Evolutionary conservation across 2,113 vertebrate species (phyloP).

Genomic region (Leptobrachium leishanense): DNA sequence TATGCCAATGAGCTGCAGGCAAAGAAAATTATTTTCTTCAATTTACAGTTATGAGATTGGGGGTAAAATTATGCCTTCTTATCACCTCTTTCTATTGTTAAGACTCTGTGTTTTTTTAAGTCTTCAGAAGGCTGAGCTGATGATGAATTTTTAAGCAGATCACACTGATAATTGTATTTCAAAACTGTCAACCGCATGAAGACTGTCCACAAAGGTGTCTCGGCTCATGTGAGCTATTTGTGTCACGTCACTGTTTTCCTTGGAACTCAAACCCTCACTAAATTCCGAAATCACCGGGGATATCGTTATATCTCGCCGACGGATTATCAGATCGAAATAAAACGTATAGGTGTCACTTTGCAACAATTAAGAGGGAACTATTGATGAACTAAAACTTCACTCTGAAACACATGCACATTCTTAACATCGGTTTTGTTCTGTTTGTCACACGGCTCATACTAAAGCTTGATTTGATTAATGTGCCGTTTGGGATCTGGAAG

Average conservation of each 20-base stretch:
- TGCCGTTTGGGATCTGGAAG: conserved; percentile 72
- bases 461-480: conserved; percentile 94
- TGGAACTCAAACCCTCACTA: conserved; percentile 74
- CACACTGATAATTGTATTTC: conserved; percentile 97
- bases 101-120: conserved; percentile 68
- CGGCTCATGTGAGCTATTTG: conserved; percentile 79
- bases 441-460: conserved; percentile 80
- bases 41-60: conserved; percentile 83
- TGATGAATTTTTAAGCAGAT: conserved; percentile 96
- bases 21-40: conserved; percentile 87
- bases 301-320: conserved; percentile 78
- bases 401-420: conserved; percentile 51
- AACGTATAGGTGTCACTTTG: conserved; percentile 89
- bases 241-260: conserved; percentile 70
- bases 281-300: conserved; percentile 82
- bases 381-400: conserved; percentile 85
- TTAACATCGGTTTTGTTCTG: conserved; percentile 61
- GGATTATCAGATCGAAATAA: conserved; percentile 89
- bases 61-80: conserved; percentile 73
- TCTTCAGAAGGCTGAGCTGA: conserved; percentile 79
- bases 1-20: conserved; percentile 84
- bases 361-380: conserved; percentile 87
- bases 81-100: conserved; percentile 75
- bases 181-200: conserved; percentile 85
- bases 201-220: conserved; percentile 79